Percentiles rank a stretch among this genome's conserved stretches.
phyloP scores from a whole-genome alignment of 2,888 invertebrate species.

The Mythimna vitellina region DNA sequence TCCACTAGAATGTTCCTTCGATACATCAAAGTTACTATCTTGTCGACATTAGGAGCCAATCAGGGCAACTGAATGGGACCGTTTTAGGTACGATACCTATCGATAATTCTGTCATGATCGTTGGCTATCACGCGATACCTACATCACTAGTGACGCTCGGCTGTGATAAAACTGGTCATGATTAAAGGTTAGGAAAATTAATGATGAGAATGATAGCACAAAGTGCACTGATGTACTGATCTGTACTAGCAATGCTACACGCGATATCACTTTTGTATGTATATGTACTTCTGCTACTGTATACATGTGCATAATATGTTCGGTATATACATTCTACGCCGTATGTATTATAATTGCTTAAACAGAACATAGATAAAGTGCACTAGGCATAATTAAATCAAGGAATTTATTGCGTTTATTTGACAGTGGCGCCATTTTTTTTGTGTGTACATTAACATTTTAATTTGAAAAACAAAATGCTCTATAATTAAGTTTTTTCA shows the following conservation, averaged over 20 bases:
- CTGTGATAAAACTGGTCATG: constrained; percentile 65
- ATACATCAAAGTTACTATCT: constrained; percentile 70
- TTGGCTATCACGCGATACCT: constrained; percentile 76
- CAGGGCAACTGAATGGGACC: constrained; percentile 67
- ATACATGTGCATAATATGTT: not conserved
- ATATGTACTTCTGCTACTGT: not conserved
- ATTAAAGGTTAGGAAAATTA: constrained; percentile 64
- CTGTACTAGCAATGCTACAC: constrained; percentile 35
- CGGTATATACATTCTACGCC: constrained; percentile 14
- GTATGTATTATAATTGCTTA: constrained; percentile 17
- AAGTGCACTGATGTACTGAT: constrained; percentile 41
- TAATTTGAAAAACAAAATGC: constrained; percentile 5
- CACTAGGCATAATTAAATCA: constrained; percentile 24
- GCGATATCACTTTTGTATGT: constrained; percentile 25
- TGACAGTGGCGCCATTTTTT: constrained; percentile 11
- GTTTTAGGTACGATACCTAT: constrained; percentile 75
- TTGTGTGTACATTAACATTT: not conserved
- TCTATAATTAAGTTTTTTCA: not conserved
- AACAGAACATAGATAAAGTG: constrained; percentile 29
- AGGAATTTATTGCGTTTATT: constrained; percentile 6
- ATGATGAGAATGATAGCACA: constrained; percentile 53
- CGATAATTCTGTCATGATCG: constrained; percentile 78
- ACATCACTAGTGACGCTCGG: constrained; percentile 75
- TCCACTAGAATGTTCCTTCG: constrained; percentile 48
- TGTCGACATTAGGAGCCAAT: constrained; percentile 75